A percentile compares a stretch with the other conserved stretches of the same genome.
Evolutionary conservation across 1,140 invertebrate genomes (phyloP).

Genomic region (Zeugodacus cucurbitae): DNA sequence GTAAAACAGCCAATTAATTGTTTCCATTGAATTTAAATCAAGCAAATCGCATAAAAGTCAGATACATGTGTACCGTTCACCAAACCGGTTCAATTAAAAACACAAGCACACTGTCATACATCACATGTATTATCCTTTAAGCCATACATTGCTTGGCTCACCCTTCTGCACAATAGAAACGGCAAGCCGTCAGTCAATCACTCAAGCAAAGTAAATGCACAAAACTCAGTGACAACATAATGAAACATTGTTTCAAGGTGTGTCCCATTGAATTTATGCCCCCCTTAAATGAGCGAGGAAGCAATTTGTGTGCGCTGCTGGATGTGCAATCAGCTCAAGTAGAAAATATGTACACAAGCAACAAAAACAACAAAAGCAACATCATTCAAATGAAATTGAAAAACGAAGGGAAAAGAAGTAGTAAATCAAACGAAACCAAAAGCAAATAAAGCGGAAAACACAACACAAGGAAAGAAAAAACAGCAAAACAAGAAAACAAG

Average conservation of each 20-base stretch:
- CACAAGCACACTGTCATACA: not conserved
- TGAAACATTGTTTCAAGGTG: slow-evolving; percentile 35
- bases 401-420: not conserved
- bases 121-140: not conserved
- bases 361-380: not conserved
- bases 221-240: not conserved
- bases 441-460: not conserved
- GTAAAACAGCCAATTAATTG: no score
- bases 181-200: not conserved
- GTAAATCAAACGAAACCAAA: not conserved
- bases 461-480: not conserved
- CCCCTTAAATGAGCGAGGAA: slow-evolving; percentile 18
- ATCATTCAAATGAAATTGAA: not conserved
- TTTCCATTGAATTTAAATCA: not conserved
- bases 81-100: not conserved
- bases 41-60: not conserved
- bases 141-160: not conserved
- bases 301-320: slow-evolving; percentile 21
- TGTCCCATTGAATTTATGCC: not conserved
- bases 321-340: slow-evolving; percentile 23
- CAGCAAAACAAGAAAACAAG: not conserved
- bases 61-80: not conserved
- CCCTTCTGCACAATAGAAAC: not conserved
- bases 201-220: slow-evolving; percentile 28
- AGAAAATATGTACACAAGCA: slow-evolving; percentile 1